These are phyloP conservation scores for Athalia cordata DNA, from an alignment of 2,888 invertebrate species.

Conservation along the genomic window DNA sequence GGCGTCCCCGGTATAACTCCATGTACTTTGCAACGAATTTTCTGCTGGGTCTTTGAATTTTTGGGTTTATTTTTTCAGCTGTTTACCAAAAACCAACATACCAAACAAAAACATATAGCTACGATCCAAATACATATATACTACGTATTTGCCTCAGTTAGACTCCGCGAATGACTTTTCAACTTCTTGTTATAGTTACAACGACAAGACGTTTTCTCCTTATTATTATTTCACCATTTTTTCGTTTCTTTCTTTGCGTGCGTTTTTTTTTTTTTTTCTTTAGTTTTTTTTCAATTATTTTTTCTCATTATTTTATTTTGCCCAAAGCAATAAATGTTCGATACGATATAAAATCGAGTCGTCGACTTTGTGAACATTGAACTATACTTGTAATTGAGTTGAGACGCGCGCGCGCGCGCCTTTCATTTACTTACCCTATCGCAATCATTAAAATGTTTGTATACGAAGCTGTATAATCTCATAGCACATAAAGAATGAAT, in stretches of 20 bases:
- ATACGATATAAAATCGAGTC: slow-evolving; percentile 15
- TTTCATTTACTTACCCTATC: background rate
- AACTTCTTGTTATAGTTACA: no score
- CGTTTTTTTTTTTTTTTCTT: background rate
- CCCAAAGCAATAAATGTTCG: background rate
- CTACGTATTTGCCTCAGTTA: background rate
- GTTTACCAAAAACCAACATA: no score
- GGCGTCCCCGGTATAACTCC: background rate
- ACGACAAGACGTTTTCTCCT: no score
- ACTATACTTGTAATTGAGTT: background rate
- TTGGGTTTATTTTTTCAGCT: no score
- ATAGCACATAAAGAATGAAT: background rate
- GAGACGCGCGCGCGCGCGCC: no score
- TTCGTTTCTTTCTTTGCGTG: background rate
- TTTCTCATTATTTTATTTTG: background rate
- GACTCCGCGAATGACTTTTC: background rate
- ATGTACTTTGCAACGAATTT: slow-evolving; percentile 4
- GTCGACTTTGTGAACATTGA: slow-evolving; percentile 14
- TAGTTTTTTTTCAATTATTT: background rate
- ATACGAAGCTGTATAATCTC: background rate
- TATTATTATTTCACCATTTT: no score
- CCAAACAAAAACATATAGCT: no score
- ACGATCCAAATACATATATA: no score
- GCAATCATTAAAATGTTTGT: slow-evolving; percentile 10
- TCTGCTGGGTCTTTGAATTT: background rate